Evolutionary conservation across 2,888 invertebrate species (phyloP).

Genomic region (Megalurothrips usitatus): DNA sequence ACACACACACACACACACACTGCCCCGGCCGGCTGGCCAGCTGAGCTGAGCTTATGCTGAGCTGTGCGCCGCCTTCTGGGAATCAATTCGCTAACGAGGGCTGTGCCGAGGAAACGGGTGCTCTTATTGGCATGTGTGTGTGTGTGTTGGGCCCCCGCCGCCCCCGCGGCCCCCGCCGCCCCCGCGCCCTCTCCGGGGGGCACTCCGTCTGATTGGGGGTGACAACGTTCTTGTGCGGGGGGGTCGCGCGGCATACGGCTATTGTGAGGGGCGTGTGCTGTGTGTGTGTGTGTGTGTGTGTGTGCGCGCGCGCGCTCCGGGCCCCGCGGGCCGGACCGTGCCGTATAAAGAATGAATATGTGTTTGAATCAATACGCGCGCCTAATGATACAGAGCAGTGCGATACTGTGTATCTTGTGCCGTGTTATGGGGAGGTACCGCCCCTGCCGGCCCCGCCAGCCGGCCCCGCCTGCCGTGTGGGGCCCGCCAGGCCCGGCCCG

Average conservation of each 20-base stretch:
- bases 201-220: background rate
- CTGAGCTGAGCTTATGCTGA: too few species aligned
- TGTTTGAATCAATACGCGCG: conserved; percentile 15
- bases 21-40: too few species aligned
- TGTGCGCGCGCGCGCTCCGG: too few species aligned
- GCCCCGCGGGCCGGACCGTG: background rate
- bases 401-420: background rate
- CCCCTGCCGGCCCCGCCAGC: too few species aligned
- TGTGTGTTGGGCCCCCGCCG: background rate
- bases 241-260: too few species aligned
- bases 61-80: background rate
- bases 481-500: background rate
- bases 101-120: background rate
- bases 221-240: too few species aligned
- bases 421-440: background rate
- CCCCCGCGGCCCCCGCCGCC: background rate
- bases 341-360: conserved; percentile 20
- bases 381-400: background rate
- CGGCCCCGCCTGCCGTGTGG: too few species aligned
- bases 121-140: too few species aligned
- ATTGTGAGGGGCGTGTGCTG: too few species aligned
- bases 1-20: too few species aligned
- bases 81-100: background rate
- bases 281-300: background rate
- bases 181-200: background rate